Evolutionary conservation across 2,888 invertebrate species (phyloP).

Genomic region (Drosophila pegasa): DNA sequence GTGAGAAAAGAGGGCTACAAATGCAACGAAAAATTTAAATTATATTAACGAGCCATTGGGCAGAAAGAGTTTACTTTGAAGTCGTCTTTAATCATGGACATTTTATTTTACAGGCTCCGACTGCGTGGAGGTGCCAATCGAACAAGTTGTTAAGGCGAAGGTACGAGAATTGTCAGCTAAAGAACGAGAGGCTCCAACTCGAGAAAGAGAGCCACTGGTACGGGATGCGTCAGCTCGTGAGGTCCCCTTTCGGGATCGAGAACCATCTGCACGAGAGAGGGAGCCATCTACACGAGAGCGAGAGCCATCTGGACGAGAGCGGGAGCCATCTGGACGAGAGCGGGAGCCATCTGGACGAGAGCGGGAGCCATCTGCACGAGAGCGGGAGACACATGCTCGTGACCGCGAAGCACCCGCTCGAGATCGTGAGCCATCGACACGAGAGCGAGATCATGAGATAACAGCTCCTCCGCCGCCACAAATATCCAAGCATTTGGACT

Average conservation of each 20-base stretch:
- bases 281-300: slow-evolving; percentile 32
- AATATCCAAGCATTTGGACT: slow-evolving; percentile 76
- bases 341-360: slow-evolving; percentile 16
- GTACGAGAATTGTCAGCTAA: slow-evolving; percentile 18
- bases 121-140: slow-evolving; percentile 84
- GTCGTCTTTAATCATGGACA: slow-evolving; percentile 38
- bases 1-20: slow-evolving; percentile 17
- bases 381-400: slow-evolving; percentile 14
- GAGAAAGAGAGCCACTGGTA: slow-evolving; percentile 6
- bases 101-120: slow-evolving; percentile 81
- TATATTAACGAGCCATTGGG: background rate
- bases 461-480: slow-evolving; percentile 78
- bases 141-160: slow-evolving; percentile 48
- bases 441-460: slow-evolving; percentile 46
- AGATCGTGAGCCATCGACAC: slow-evolving; percentile 36
- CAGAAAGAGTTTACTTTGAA: background rate
- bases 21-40: slow-evolving; percentile 3
- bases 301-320: slow-evolving; percentile 30
- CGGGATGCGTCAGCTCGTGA: slow-evolving; percentile 17
- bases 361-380: slow-evolving; percentile 1
- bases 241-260: slow-evolving; percentile 6
- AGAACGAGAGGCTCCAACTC: slow-evolving; percentile 24
- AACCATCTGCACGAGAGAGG: slow-evolving; percentile 10
- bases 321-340: slow-evolving; percentile 25
- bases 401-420: slow-evolving; percentile 28